Percentiles rank a stretch among this genome's conserved stretches.
phyloP scores from a whole-genome alignment of 2,797 vertebrate genomes.

The Rhabdophis nuchalis region DNA sequence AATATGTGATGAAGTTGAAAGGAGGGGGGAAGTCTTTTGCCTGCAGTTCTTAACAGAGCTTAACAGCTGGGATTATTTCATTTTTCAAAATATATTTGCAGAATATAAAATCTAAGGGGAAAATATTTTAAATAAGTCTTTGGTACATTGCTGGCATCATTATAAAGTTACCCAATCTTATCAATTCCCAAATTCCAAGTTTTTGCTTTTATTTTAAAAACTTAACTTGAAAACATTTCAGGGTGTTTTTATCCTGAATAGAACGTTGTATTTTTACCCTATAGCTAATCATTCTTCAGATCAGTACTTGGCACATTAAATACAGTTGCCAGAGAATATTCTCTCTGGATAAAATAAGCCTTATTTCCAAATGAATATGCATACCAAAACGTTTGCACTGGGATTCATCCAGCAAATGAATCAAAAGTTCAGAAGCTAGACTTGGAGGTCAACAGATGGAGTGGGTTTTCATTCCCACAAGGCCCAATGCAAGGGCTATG shows the following conservation, averaged over 20 bases:
- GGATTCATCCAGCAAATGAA: neutral
- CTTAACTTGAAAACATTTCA: neutral
- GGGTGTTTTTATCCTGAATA: neutral
- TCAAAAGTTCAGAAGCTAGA: neutral
- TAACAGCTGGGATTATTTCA: neutral
- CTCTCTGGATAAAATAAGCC: neutral
- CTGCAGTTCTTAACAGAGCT: neutral
- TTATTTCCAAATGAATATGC: neutral
- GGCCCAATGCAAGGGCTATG: neutral
- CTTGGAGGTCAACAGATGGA: neutral
- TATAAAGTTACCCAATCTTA: constrained; percentile 11
- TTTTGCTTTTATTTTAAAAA: neutral
- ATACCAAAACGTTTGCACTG: neutral
- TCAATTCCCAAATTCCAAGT: neutral
- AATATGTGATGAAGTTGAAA: constrained; percentile 6
- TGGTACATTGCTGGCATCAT: neutral
- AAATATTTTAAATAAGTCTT: neutral
- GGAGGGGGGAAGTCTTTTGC: neutral
- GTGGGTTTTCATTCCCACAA: neutral
- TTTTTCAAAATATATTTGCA: neutral
- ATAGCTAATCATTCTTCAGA: neutral
- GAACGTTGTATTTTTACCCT: neutral
- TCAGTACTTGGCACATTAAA: neutral
- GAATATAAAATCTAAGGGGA: neutral
- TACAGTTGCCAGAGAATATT: neutral